phyloP scores from a whole-genome alignment of 2,797 vertebrate genomes.

The Xenopus petersii region DNA sequence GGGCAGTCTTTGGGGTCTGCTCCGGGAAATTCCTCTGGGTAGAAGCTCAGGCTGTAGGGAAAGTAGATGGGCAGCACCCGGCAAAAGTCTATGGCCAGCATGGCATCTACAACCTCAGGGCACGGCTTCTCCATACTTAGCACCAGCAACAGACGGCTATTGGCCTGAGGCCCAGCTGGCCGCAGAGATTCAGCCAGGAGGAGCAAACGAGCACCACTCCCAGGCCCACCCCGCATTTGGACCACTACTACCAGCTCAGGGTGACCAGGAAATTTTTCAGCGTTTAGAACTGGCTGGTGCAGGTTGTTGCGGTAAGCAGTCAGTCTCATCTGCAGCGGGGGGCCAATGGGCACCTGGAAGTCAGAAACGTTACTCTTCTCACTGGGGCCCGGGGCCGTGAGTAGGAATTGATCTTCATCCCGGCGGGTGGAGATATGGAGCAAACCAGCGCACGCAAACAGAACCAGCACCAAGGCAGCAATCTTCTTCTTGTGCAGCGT shows the following conservation, averaged over 20 bases:
- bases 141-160: constrained; percentile 63
- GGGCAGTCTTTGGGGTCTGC: constrained; percentile 63
- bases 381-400: neutral
- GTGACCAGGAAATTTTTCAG: constrained; percentile 59
- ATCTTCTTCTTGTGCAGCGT: constrained; percentile 42
- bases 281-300: constrained; percentile 64
- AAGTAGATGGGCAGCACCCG: constrained; percentile 76
- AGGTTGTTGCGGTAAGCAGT: constrained; percentile 67
- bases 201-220: constrained; percentile 60
- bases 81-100: constrained; percentile 71
- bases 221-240: constrained; percentile 72
- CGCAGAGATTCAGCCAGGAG: constrained; percentile 68
- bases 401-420: neutral
- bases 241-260: constrained; percentile 69
- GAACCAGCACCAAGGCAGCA: constrained; percentile 21
- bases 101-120: constrained; percentile 65
- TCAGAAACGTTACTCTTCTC: constrained; percentile 14
- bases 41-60: constrained; percentile 75
- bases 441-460: constrained; percentile 3
- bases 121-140: constrained; percentile 75
- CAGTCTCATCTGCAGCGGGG: constrained; percentile 53
- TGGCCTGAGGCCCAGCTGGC: constrained; percentile 57
- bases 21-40: constrained; percentile 73
- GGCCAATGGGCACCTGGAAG: constrained; percentile 54
- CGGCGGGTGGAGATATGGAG: neutral